Base-by-base conservation (phyloP, 2,113 vertebrate species). In the Aspiorhynchus laticeps region DNA sequence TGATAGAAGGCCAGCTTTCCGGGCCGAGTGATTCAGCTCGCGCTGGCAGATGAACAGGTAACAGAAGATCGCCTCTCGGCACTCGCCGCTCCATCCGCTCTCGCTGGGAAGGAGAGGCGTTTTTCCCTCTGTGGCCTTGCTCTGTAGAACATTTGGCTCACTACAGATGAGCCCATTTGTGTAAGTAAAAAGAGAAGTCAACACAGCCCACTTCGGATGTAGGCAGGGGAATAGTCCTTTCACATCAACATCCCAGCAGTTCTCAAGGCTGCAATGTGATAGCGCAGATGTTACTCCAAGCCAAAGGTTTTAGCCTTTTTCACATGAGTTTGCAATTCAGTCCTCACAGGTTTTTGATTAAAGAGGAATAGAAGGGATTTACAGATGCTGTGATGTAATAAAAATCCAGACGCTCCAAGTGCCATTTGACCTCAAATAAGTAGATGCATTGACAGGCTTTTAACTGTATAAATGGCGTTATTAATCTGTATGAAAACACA, bases 41-140 rank as follows among this genome's bases (percentile, higher is more conserved):
- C 14, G 38, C 78, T 88, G 90, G 79, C 85, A 82, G 31, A 83
- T 12, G 36, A 87, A 51, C 36, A 71, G 83, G 36, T 88, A 85
- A 71, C 63, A 76, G 43, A 76, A 85, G 65, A 88, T 83, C 69
- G 51, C 59, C 84, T 81, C 65, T 76, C 76, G 84, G 69, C 65
- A 53, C 48, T 65, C 9, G 61, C 10, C 14, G 69, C 63, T 74
- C 5, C 67, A 85, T 56, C 63, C 61, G 46, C n/a, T 85, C 82
- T 61, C 67, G 85, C 31, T 79, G 36, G 6, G 41, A 61, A 61
- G n/a, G 59, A 77, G 36, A 85, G 43, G 15, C 24, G 9, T 69
- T 31, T 84, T 86, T 65, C 31, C 26, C 41, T 84, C 38, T 36
- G 21, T 14, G n/a, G 77, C 59, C 79, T 28, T 26, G 80, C 80